Evolutionary conservation across 2,888 invertebrate genomes (phyloP), one percentile per base, ranked within the genome.

Genomic region (Zygothrica quintamaculata): DNA sequence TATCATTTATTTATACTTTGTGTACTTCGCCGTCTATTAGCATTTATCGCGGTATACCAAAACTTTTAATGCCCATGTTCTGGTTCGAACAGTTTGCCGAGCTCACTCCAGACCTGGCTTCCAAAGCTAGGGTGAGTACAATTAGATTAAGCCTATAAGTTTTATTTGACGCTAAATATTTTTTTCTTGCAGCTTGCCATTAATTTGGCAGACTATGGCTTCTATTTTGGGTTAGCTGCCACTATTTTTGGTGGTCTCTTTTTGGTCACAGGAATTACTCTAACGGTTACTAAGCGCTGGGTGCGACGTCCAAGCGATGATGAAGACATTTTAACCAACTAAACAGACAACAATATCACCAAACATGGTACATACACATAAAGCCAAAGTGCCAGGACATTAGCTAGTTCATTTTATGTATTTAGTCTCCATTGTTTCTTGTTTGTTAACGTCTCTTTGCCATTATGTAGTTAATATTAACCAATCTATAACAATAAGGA

Each of bases 51-150:
- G 90, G 92, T 48, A 88, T 94, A 8, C 91, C 90, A 1, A 92
- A 91, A 11, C 91, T 93, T 55, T 92, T 93, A 88, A 92, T 95
- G 88, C 96, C 96, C 1, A 93, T 94, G 92, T 92, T 96, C 86
- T 96, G 95, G 95, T 96, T 96, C 91, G 92, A 92, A 0, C 95
- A 96, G 90, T 92, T 93, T 70, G 93, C 94, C 40, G 87, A 90
- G 42, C 89, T 94, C 6, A 93, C 93, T 34, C 90, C 92, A 3
- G 91, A 93, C 18, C 92, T 94, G 75, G 93, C 94, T 1, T 64
- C 67, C 22, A 84, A 74, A 57, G 88, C 90, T 0, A 91, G 74
- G 78, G 90, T 91, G 58, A 73, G 60, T 51, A 1, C 1, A 3
- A 11, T 6, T n/a, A 1, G 1, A 8, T 2, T 37, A 11, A 13